Percentiles rank a stretch among this genome's conserved stretches.
phyloP scores from a whole-genome alignment of 1,140 invertebrate species.

The Tetramorium parvispinum region DNA sequence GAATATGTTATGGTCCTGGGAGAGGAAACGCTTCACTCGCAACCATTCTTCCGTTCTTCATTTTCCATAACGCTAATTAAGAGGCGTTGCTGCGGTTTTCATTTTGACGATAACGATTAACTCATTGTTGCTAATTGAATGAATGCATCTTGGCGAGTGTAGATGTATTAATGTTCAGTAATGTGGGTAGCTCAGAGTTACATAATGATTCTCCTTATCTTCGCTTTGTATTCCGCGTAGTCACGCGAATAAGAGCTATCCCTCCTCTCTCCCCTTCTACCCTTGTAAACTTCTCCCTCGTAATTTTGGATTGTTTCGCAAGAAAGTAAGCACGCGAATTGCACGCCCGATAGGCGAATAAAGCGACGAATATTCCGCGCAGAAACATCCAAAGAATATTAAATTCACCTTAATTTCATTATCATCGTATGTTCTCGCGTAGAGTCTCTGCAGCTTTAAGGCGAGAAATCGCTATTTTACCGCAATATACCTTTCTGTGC shows the following conservation, averaged over 20 bases:
- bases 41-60: neutral
- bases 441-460: neutral
- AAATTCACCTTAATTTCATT: conserved; percentile 35
- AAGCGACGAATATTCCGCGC: neutral
- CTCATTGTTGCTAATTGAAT: conserved; percentile 26
- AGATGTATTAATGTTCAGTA: neutral
- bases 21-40: neutral
- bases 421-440: neutral
- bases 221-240: conserved; percentile 21
- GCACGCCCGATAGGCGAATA: neutral
- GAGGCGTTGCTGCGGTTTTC: neutral
- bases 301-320: conserved; percentile 16
- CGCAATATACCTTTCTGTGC: neutral
- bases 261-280: neutral
- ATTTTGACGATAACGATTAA: conserved; percentile 21
- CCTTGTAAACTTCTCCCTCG: neutral
- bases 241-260: neutral
- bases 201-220: neutral
- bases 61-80: conserved; percentile 28
- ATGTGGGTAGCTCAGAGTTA: neutral
- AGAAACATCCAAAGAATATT: neutral
- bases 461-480: conserved; percentile 12
- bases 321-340: neutral
- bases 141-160: conserved; percentile 2
- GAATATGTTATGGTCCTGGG: neutral